Evolutionary conservation across 30 jellyfish, hydroid and myxozoan species (phyloP), one percentile per base, ranked within the genome.

Genomic region (Haliclystus octoradiatus): DNA sequence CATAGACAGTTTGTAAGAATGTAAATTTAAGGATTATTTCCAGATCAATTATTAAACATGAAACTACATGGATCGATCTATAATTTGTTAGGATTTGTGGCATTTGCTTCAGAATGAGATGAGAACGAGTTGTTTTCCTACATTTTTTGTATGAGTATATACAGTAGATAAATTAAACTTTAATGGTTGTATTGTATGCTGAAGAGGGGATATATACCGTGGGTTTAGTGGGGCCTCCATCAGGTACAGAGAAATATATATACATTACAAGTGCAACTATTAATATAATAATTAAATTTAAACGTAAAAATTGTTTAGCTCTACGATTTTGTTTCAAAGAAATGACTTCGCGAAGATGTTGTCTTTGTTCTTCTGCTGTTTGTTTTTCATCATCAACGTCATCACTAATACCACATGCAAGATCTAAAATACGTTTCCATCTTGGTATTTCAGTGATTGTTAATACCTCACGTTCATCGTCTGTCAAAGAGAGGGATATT

Each of bases 151-250:
- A n/a, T n/a, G n/a, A n/a, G n/a, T n/a, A n/a, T n/a, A n/a, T n/a
- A n/a, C n/a, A n/a, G n/a, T n/a, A n/a, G n/a, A n/a, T n/a, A n/a
- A n/a, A n/a, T n/a, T n/a, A n/a, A n/a, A n/a, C n/a, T n/a, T n/a
- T n/a, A n/a, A n/a, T n/a, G n/a, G n/a, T n/a, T n/a, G n/a, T n/a
- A n/a, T n/a, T n/a, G n/a, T n/a, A n/a, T n/a, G n/a, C n/a, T n/a
- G n/a, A n/a, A n/a, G n/a, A n/a, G n/a, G n/a, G n/a, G n/a, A n/a
- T n/a, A n/a, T n/a, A n/a, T n/a, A 91, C 72, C 26, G 99, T 91
- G 2, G 99, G 99, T n/a, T 71, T 63, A 9, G 95, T 91, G 2
- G 99, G 95, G 23, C 92, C 95, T 7, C 95, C 95, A 62, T 91
- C 99, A 2, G 99, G 99, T 13, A 91, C 81, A 3, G 95, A 83